These are phyloP conservation scores for Eucidaris tribuloides DNA, from an alignment of 35 echinoderm and acorn worm genomes.

Conservation along the genomic window DNA sequence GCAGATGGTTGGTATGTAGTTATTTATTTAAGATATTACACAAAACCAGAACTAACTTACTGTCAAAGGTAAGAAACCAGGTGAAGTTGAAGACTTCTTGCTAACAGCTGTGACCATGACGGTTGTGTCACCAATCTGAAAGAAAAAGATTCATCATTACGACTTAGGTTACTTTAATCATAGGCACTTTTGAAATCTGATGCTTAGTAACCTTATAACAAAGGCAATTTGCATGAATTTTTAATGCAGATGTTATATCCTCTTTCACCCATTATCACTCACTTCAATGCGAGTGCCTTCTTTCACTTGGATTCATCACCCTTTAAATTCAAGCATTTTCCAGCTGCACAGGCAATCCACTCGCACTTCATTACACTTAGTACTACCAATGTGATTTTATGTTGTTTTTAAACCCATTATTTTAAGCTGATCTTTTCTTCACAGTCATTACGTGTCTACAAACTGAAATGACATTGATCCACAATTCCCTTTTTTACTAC, in stretches of 20 bases:
- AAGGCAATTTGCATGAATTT: neutral
- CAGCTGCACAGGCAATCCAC: neutral
- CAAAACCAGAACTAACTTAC: slow-evolving; percentile 39
- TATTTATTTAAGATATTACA: neutral
- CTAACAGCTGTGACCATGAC: slow-evolving; percentile 96
- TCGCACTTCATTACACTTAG: neutral
- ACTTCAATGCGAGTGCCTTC: no score
- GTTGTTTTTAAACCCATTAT: neutral
- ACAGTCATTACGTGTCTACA: neutral
- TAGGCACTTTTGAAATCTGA: neutral
- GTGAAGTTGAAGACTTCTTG: slow-evolving; percentile 63
- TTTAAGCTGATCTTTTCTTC: neutral
- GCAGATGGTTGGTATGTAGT: neutral
- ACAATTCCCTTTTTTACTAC: neutral
- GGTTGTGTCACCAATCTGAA: slow-evolving; percentile 93
- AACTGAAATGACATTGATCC: neutral
- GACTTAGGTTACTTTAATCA: neutral
- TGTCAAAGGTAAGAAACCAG: slow-evolving; percentile 87
- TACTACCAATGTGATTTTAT: neutral
- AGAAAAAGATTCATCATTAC: neutral
- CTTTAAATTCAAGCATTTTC: no score
- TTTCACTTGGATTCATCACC: no score
- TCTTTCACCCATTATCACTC: no score
- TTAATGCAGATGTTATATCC: no score
- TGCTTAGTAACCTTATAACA: neutral